A percentile compares a stretch with the other conserved stretches of the same genome.
phyloP scores from a whole-genome alignment of 2,113 vertebrate species.

The Motacilla tschutschensis region DNA sequence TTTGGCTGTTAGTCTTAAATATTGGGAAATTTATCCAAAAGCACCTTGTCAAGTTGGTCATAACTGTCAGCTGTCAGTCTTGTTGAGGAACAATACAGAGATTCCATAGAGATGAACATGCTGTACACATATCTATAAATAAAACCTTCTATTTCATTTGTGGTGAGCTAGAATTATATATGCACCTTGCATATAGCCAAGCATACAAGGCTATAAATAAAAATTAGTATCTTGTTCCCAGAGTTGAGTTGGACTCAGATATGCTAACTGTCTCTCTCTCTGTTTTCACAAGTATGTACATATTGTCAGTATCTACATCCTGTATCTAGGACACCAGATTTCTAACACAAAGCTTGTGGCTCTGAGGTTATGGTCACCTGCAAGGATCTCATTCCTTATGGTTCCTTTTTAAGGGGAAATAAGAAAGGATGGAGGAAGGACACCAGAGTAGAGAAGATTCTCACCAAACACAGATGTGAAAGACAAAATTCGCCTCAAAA shows the following conservation, averaged over 20 bases:
- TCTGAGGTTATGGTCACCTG: background rate
- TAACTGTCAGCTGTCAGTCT: conserved; percentile 24
- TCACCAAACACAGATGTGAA: background rate
- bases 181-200: background rate
- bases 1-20: background rate
- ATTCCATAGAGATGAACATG: background rate
- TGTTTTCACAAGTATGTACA: background rate
- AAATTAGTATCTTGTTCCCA: background rate
- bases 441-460: background rate
- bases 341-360: background rate
- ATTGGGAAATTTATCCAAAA: background rate
- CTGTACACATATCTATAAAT: conserved; percentile 23
- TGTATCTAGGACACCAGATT: background rate
- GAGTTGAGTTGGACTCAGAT: background rate
- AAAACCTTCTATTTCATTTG: background rate
- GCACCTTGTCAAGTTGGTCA: background rate
- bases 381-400: background rate
- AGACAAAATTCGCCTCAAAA: background rate
- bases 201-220: conserved; percentile 26
- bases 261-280: background rate
- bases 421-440: background rate
- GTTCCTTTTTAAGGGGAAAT: background rate
- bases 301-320: background rate
- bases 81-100: background rate
- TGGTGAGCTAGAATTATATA: conserved; percentile 9